Base-by-base conservation (phyloP, 2,113 vertebrate genomes). In the Myxocyprinus asiaticus region DNA sequence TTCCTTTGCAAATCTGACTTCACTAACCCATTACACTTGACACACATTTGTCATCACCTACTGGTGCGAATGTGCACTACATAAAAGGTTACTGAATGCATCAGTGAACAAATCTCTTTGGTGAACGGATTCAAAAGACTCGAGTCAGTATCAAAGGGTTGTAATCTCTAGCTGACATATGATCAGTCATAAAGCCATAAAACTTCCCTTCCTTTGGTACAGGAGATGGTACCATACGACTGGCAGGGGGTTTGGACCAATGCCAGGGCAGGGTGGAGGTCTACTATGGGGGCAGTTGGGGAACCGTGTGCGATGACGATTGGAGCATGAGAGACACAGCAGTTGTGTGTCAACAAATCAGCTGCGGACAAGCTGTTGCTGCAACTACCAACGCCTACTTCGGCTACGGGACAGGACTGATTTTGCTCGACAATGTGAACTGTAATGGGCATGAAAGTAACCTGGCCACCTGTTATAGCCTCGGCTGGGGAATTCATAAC, bases 401-500 rank as follows among this genome's bases (percentile, higher is more conserved):
- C 0, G 96, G 96, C 82, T 95, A 95, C 0, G 98, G 98, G 47
- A 95, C 92, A 0, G 98, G 97, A 0, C 92, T 75, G 33, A 98
- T 99, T 87, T 88, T 96, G 62, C 87, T 99, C 87, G 98, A 99
- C 89, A 98, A 99, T 0, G 94, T 98, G 77, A 93, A 96, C 87
- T 99, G 98, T 2, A 87, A 93, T 0, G 96, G 97, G 50, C 76
- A 85, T 0, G 97, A 98, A 84, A 77, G 76, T 2, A 90, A 90
- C 59, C 91, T 99, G 65, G 84, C 88, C 0, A 86, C 85, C 51
- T 99, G 97, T 83, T 91, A 89, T 83, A 95, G 94, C 85, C 93
- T 98, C 0, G 97, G 96, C 78, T 99, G 97, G 98, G 95, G 95
- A 2, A 94, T 94, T 83, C 95, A 99, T 79, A 99, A 99, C 94